Conservation (phyloP, 2,888 invertebrate genomes). For the Cataglyphis livida region DNA sequence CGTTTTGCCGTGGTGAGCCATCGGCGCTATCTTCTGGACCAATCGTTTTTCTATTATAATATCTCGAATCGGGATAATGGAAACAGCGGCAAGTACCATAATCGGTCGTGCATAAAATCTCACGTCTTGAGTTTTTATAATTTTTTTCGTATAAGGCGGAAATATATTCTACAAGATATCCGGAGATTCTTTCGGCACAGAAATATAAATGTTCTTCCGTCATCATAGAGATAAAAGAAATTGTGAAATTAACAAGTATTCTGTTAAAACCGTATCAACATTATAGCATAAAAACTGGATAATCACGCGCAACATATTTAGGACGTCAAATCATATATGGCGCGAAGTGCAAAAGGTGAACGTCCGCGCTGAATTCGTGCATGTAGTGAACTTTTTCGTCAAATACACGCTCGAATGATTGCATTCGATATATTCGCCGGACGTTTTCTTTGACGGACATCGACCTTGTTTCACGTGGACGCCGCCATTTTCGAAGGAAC, state of each 20-base stretch:
- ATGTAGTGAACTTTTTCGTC: constrained; percentile 24
- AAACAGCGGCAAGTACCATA: not conserved
- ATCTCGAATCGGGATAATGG: constrained; percentile 61
- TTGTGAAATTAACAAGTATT: constrained; percentile 1
- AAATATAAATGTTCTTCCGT: not conserved
- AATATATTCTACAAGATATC: not conserved
- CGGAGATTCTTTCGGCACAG: not conserved
- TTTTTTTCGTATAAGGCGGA: not conserved
- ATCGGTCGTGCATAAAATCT: not conserved
- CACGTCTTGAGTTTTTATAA: not conserved
- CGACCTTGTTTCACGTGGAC: constrained; percentile 40
- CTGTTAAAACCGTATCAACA: not conserved
- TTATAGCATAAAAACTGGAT: not conserved
- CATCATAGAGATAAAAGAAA: not conserved
- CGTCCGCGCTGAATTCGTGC: constrained; percentile 15
- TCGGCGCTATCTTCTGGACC: constrained; percentile 56
- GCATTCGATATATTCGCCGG: not conserved
- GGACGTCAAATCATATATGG: constrained; percentile 10
- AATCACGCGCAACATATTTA: not conserved
- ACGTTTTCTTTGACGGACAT: not conserved
- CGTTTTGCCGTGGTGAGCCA: constrained; percentile 26
- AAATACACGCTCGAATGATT: constrained; percentile 13
- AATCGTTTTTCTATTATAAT: constrained; percentile 51
- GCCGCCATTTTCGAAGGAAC: constrained; percentile 31
- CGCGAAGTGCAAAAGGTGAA: constrained; percentile 46